These are phyloP conservation scores for Tor tambroides DNA, from an alignment of 2,113 vertebrate species.

Conservation along the genomic window DNA sequence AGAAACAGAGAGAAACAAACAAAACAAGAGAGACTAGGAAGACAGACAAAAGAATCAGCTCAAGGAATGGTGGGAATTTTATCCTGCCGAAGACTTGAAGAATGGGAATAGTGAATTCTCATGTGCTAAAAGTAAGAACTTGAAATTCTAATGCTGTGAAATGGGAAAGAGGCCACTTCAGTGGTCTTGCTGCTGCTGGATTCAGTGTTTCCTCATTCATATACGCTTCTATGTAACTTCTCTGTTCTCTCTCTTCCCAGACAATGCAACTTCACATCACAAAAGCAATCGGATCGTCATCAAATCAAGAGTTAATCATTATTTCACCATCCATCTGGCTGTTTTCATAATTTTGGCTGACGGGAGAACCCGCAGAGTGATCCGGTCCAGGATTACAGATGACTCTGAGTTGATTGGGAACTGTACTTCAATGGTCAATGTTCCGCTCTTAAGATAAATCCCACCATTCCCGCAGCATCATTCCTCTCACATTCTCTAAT, in stretches of 20 bases:
- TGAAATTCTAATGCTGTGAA: neutral
- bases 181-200: neutral
- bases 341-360: slow-evolving; percentile 19
- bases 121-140: neutral
- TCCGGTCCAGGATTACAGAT: slow-evolving; percentile 8
- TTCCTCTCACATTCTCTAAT: slow-evolving; percentile 37
- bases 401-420: slow-evolving; percentile 37
- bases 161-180: neutral
- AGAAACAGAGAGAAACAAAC: slow-evolving; percentile 38
- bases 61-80: slow-evolving; percentile 29
- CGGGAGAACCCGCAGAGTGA: neutral
- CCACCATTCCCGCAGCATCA: slow-evolving; percentile 16
- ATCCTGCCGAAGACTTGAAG: neutral
- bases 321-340: neutral
- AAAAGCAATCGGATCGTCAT: neutral
- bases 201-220: neutral
- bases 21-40: neutral
- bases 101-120: neutral
- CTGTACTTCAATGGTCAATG: slow-evolving; percentile 37
- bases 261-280: neutral
- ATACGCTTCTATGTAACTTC: neutral
- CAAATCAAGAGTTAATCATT: slow-evolving; percentile 17
- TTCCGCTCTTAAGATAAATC: slow-evolving; percentile 48
- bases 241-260: neutral
- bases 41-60: slow-evolving; percentile 15